phyloP scores from a whole-genome alignment of 2,888 invertebrate species.

The Drosophila antonietae region DNA sequence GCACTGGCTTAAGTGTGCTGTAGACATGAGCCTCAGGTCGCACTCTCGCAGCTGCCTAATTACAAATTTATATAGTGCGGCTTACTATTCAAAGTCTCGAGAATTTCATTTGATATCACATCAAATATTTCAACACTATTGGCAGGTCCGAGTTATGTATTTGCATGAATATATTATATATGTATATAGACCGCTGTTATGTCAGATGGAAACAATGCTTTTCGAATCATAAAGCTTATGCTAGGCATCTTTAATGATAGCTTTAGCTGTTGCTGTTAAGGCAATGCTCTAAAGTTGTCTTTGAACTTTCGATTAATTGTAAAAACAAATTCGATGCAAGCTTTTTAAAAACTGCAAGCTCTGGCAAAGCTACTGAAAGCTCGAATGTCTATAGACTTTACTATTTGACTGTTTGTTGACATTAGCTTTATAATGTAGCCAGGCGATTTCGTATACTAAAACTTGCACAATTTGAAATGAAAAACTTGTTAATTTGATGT shows the following conservation, averaged over 20 bases:
- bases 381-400: not conserved
- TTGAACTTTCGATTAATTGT: not conserved
- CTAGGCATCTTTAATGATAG: not conserved
- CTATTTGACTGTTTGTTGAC: not conserved
- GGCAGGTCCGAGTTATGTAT: not conserved
- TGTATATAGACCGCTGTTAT: not conserved
- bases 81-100: slow-evolving; percentile 4
- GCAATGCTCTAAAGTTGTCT: not conserved
- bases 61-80: slow-evolving; percentile 49
- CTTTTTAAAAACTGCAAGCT: not conserved
- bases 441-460: too few relatives aligned
- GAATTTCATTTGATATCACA: slow-evolving; percentile 1
- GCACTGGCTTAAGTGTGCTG: slow-evolving; percentile 19
- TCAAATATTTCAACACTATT: not conserved
- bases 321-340: not conserved
- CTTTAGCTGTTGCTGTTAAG: not conserved
- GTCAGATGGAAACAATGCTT: not conserved
- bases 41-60: slow-evolving; percentile 40
- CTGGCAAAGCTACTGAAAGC: not conserved
- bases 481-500: too few relatives aligned
- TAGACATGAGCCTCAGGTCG: not conserved
- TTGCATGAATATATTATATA: not conserved
- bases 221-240: not conserved
- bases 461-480: too few relatives aligned
- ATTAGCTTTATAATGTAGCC: not conserved